These are phyloP conservation scores for Lophura nycthemera DNA, from an alignment of 2,113 vertebrate genomes.

Conservation along the genomic window DNA sequence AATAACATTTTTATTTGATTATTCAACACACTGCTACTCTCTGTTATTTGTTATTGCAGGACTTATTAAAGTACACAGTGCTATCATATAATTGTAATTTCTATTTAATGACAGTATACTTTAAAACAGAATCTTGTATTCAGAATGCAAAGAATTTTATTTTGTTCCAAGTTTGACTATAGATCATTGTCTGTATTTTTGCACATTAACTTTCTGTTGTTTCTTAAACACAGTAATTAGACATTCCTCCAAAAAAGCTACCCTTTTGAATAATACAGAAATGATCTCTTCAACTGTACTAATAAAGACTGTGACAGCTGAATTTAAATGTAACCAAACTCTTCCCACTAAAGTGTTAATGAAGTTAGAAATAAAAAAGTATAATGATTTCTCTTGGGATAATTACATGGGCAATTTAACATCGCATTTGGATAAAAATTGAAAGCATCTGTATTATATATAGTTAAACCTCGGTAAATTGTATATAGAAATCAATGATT, in stretches of 20 bases:
- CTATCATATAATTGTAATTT: slow-evolving; percentile 18
- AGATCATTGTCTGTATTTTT: slow-evolving; percentile 17
- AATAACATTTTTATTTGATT: not conserved
- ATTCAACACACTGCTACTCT: not conserved
- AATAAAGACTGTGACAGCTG: slow-evolving; percentile 51
- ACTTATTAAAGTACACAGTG: not conserved
- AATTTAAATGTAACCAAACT: slow-evolving; percentile 64
- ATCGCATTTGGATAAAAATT: slow-evolving; percentile 74
- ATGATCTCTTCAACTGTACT: slow-evolving; percentile 43
- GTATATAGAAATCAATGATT: slow-evolving; percentile 50
- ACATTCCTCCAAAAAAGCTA: not conserved
- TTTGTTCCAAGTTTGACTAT: not conserved
- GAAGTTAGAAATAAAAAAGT: slow-evolving; percentile 84
- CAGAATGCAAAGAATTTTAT: not conserved
- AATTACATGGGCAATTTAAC: slow-evolving; percentile 87
- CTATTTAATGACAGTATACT: slow-evolving; percentile 7
- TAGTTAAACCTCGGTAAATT: slow-evolving; percentile 61
- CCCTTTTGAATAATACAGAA: slow-evolving; percentile 35
- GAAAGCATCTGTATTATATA: slow-evolving; percentile 56
- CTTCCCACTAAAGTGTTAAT: slow-evolving; percentile 66
- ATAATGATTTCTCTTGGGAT: slow-evolving; percentile 83
- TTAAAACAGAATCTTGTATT: slow-evolving; percentile 1
- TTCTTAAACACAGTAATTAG: slow-evolving; percentile 56
- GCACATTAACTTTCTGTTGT: slow-evolving; percentile 33
- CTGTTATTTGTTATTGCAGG: slow-evolving; percentile 15